phyloP scores from a whole-genome alignment of 2,113 vertebrate genomes.

The Mohoua ochrocephala region DNA sequence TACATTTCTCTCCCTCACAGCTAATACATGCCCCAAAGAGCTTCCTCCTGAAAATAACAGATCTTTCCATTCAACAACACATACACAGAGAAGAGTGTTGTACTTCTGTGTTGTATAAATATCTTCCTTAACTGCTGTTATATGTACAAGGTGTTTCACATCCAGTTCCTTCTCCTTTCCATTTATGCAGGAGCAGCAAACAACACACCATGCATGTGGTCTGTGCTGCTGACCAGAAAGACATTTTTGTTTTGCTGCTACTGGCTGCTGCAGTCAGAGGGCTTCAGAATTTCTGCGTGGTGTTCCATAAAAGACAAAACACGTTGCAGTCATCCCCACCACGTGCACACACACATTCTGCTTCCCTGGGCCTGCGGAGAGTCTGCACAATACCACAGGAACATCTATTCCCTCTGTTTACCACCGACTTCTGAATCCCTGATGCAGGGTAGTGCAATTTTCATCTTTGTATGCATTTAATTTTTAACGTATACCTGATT shows the following conservation, averaged over 20 bases:
- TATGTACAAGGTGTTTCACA: not conserved
- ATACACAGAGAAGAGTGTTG: not conserved
- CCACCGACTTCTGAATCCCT: not conserved
- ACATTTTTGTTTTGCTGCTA: not conserved
- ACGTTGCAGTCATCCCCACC: fast-evolving
- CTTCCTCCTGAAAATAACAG: not conserved
- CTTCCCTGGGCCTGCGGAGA: not conserved
- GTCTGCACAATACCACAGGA: not conserved
- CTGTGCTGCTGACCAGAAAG: not conserved
- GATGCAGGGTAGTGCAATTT: not conserved
- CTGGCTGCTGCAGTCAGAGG: not conserved
- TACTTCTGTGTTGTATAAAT: not conserved
- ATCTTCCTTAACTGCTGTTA: not conserved
- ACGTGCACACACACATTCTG: fast-evolving
- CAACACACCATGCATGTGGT: not conserved
- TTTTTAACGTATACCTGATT: not conserved
- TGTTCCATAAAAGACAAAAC: not conserved
- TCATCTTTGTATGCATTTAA: not conserved
- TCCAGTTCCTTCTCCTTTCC: not conserved
- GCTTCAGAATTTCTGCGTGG: not conserved
- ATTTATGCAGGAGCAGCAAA: not conserved
- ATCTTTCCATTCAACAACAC: not conserved
- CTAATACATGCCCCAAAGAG: not conserved
- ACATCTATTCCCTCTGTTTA: not conserved
- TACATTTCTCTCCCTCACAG: not conserved